A percentile compares a stretch with the other conserved stretches of the same genome.
Evolutionary conservation across 2,113 vertebrate genomes (phyloP).

Genomic region (Myotis yumanensis): DNA sequence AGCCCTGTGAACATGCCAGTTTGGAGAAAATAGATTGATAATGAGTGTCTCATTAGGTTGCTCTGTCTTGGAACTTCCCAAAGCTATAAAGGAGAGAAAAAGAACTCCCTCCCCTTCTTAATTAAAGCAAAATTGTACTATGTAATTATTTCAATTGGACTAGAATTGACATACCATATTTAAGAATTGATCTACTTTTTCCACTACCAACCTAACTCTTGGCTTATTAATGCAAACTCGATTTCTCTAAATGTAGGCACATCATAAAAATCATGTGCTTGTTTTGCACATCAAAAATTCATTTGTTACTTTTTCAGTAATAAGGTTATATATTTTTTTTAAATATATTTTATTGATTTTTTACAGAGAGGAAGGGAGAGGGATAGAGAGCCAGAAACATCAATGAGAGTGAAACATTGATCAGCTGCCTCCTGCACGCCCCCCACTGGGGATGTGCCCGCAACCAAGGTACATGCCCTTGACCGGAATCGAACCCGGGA

Average conservation of each 20-base stretch:
- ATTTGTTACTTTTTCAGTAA: constrained; percentile 22
- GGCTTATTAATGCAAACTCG: neutral
- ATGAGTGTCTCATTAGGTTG: neutral
- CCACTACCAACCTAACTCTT: neutral
- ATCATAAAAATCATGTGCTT: neutral
- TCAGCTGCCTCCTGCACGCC: too few species aligned
- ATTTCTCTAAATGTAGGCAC: neutral
- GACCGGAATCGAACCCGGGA: too few species aligned
- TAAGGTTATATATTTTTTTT: too few species aligned
- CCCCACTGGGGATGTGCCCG: too few species aligned
- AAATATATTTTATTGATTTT: too few species aligned
- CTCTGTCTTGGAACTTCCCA: neutral
- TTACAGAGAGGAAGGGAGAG: too few species aligned
- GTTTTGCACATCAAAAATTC: constrained; percentile 23
- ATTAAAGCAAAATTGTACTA: constrained; percentile 26
- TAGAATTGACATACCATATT: neutral
- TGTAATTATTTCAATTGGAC: constrained; percentile 14
- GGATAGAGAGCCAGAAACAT: too few species aligned
- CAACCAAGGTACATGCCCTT: too few species aligned
- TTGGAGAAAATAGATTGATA: neutral
- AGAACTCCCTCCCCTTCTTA: neutral
- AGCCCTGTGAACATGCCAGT: neutral
- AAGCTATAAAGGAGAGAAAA: neutral
- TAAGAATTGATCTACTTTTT: neutral
- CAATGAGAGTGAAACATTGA: too few species aligned